A percentile compares a stretch with the other conserved stretches of the same genome.
phyloP scores from a whole-genome alignment of 2,113 vertebrate species.

The Sakesphorus luctuosus region DNA sequence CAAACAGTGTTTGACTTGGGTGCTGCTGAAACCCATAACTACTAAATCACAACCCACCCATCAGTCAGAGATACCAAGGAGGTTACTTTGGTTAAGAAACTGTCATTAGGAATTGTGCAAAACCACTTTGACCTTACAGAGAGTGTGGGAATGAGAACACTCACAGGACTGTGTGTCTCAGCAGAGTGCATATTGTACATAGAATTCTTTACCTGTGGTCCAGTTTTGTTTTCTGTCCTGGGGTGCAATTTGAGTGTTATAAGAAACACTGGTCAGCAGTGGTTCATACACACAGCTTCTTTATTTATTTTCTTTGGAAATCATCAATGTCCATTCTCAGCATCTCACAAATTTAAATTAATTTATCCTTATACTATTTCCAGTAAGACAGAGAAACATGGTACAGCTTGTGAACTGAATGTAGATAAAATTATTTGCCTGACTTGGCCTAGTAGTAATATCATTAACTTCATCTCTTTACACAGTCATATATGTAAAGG shows the following conservation, averaged over 20 bases:
- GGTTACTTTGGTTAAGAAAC: neutral
- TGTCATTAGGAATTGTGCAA: conserved; percentile 8
- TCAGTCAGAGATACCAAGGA: neutral
- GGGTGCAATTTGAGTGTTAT: neutral
- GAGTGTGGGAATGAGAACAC: neutral
- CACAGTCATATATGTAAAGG: neutral
- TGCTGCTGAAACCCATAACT: conserved; percentile 66
- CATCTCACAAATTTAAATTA: neutral
- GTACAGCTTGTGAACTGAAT: neutral
- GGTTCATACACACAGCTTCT: neutral
- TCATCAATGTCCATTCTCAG: neutral
- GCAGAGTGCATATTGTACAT: neutral
- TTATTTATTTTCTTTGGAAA: neutral
- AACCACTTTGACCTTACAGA: neutral
- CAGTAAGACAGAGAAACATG: neutral
- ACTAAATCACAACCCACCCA: conserved; percentile 34
- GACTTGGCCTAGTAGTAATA: neutral
- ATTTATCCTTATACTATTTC: neutral
- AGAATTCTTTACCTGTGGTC: neutral
- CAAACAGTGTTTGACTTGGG: conserved; percentile 51
- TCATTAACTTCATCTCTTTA: neutral
- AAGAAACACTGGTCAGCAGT: neutral
- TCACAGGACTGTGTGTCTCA: neutral
- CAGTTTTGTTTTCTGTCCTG: neutral
- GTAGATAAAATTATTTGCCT: neutral